These are phyloP conservation scores for Drosophila testacea DNA, from an alignment of 2,888 invertebrate species.

Conservation along the genomic window DNA sequence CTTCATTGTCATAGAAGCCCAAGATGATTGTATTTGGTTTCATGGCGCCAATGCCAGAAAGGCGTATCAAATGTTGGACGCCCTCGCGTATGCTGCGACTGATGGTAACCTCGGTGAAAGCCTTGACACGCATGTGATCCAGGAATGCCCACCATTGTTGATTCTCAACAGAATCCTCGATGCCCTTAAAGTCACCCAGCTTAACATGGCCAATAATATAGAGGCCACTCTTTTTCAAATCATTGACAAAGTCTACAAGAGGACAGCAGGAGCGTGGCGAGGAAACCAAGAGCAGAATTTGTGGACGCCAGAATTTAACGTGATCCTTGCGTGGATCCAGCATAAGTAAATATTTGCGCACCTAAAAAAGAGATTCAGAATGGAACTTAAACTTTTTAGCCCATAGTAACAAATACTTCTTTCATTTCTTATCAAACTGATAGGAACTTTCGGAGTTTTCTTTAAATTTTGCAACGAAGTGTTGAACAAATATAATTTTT, in stretches of 20 bases:
- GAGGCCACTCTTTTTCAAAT: slow-evolving; percentile 96
- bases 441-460: no score
- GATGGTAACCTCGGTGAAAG: slow-evolving; percentile 97
- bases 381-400: no score
- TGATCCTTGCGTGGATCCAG: slow-evolving; percentile 98
- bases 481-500: no score
- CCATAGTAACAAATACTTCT: no score
- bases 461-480: no score
- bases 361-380: slow-evolving; percentile 80
- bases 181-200: slow-evolving; percentile 86
- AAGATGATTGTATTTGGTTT: slow-evolving; percentile 98
- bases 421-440: no score
- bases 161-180: slow-evolving; percentile 91
- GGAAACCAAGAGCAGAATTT: slow-evolving; percentile 96
- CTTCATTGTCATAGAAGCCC: slow-evolving; percentile 94
- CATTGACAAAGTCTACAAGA: slow-evolving; percentile 98
- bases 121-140: slow-evolving; percentile 97
- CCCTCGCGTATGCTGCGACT: slow-evolving; percentile 94
- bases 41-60: slow-evolving; percentile 99
- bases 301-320: slow-evolving; percentile 99
- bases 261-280: slow-evolving; percentile 96
- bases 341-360: slow-evolving; percentile 97
- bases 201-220: slow-evolving; percentile 95
- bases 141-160: slow-evolving; percentile 97
- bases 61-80: slow-evolving; percentile 94